These are phyloP conservation scores for Lophotriccus pileatus DNA, from an alignment of 2,797 vertebrate species.

Conservation along the genomic window DNA sequence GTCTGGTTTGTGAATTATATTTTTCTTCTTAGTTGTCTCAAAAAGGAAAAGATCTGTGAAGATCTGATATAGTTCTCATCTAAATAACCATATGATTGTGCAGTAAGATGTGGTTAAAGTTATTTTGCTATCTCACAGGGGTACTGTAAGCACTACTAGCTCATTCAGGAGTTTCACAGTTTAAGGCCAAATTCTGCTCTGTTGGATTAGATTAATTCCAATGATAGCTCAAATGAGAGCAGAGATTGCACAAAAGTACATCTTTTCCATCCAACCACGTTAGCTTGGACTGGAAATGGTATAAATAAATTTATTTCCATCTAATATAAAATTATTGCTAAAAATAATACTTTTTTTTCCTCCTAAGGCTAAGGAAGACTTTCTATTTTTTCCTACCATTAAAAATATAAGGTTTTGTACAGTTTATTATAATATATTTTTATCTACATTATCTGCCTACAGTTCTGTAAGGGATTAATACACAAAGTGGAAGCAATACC, in stretches of 20 bases:
- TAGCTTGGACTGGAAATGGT: neutral
- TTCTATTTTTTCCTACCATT: neutral
- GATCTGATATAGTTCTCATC: neutral
- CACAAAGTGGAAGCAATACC: conserved; percentile 14
- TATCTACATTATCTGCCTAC: neutral
- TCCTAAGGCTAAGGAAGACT: neutral
- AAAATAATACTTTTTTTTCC: neutral
- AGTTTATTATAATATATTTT: neutral
- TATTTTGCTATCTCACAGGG: neutral
- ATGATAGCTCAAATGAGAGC: neutral
- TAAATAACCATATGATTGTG: neutral
- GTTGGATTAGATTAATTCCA: neutral
- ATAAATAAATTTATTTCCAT: neutral
- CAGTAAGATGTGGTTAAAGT: neutral
- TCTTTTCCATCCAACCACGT: neutral
- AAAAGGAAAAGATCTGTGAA: neutral
- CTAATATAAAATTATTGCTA: conserved; percentile 56
- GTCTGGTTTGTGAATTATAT: neutral
- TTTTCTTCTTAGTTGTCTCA: neutral
- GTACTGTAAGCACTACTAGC: neutral
- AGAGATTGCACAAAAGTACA: neutral
- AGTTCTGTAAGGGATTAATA: neutral
- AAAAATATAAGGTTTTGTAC: conserved; percentile 15
- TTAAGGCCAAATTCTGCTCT: conserved; percentile 17
- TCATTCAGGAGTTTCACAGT: neutral